Evolutionary conservation across 2,797 vertebrate species (phyloP).

Genomic region (Enteromius radiatus): DNA sequence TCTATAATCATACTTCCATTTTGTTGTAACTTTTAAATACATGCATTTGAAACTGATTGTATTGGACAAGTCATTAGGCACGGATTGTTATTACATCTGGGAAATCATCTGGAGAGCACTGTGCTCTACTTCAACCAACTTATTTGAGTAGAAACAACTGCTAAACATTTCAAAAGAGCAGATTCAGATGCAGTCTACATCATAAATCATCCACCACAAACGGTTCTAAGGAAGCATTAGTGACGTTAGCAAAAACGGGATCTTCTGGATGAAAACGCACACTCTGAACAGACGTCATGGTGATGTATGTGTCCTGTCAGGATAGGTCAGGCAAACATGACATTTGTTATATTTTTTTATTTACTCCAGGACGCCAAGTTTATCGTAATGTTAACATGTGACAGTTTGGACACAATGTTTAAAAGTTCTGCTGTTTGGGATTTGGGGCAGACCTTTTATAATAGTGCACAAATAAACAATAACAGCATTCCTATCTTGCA

Average conservation of each 20-base stretch:
- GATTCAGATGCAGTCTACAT: neutral
- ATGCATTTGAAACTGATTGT: neutral
- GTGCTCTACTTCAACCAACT: neutral
- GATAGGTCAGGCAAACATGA: neutral
- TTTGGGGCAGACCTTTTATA: neutral
- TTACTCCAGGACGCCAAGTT: neutral
- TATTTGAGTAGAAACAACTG: slow-evolving; percentile 2
- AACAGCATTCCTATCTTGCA: neutral
- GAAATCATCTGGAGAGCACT: neutral
- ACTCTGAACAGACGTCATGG: neutral
- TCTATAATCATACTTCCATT: neutral
- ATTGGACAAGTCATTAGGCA: neutral
- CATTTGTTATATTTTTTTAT: neutral
- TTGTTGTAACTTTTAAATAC: neutral
- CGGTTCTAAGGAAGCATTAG: neutral
- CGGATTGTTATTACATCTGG: neutral
- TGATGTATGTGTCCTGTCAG: neutral
- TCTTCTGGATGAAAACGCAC: neutral
- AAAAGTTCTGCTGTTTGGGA: neutral
- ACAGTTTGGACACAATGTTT: neutral
- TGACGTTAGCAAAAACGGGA: neutral
- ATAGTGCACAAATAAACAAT: neutral
- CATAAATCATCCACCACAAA: neutral
- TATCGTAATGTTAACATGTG: neutral
- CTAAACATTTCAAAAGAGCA: neutral